A percentile compares a stretch with the other conserved stretches of the same genome.
phyloP scores from a whole-genome alignment of 2,113 vertebrate genomes.

The Eudyptes chrysolophus region DNA sequence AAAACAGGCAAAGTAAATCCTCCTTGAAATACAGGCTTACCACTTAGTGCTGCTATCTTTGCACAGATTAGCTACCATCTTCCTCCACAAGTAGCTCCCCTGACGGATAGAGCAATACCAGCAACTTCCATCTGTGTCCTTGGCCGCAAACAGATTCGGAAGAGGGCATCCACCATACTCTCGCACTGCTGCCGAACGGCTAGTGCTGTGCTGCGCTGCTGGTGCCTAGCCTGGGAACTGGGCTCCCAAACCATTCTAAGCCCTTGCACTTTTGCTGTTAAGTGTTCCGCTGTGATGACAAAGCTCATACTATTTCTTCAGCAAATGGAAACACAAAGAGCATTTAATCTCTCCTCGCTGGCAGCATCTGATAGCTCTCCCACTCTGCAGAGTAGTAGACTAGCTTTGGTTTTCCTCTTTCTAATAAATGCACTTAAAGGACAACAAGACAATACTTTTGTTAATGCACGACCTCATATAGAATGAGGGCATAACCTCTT shows the following conservation, averaged over 20 bases:
- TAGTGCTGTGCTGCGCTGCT: neutral
- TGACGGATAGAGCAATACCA: neutral
- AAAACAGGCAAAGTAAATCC: neutral
- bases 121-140: rapidly evolving
- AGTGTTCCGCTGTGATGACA: neutral
- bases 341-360: neutral
- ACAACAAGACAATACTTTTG: neutral
- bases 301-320: neutral
- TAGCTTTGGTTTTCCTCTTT: neutral
- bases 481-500: neutral
- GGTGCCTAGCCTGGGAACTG: neutral
- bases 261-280: neutral
- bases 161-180: neutral
- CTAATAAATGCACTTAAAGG: neutral
- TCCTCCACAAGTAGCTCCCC: neutral
- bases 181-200: rapidly evolving
- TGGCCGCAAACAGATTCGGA: neutral
- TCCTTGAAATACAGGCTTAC: neutral
- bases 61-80: neutral
- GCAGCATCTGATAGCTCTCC: neutral
- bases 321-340: neutral
- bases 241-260: neutral
- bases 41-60: neutral
- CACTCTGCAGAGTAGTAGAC: neutral
- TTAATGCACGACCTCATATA: neutral